Evolutionary conservation across 2,113 vertebrate species (phyloP), one percentile per base, ranked within the genome.

Genomic region (Chaetura pelagica): DNA sequence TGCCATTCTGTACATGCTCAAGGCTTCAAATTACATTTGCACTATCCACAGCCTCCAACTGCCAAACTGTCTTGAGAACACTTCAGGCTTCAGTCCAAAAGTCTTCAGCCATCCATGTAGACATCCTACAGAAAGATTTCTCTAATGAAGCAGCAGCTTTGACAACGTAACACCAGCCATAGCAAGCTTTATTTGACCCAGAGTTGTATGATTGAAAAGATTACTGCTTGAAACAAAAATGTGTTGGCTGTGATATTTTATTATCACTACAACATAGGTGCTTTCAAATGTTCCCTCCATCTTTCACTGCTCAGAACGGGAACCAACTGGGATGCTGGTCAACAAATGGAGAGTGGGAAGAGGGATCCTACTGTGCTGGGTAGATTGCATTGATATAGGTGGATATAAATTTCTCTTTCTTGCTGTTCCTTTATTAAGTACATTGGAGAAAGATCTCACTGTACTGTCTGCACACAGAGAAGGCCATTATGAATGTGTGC

Each of bases 11-110:
- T 24, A 92, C 29, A 55, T 1, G 15, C 58, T 38, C 55, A 59
- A 83, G 15, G 61, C 48, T 92, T 83, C 76, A 86, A 80, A 84
- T 55, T 55, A 62, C 14, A 95, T 52, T 17, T 86, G 59, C 44
- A 44, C 46, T 79, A 59, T n/a, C 51, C 63, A 71, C 38, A 92
- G 83, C 46, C 75, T 88, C 59, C 85, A 89, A 51, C 42, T 86
- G 92, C 51, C 72, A 71, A 55, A 15, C 34, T 80, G 34, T 66
- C 86, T 48, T 34, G 29, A 86, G 68, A 90, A 86, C 17, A 83
- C 27, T 66, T 77, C 44, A 92, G 86, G 90, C 73, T 93, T 84
- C 61, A 24, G 68, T 92, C 75, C 85, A 88, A 63, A 88, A 93
- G 55, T 46, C 67, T 92, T 94, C 76, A 93, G 72, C 67, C 42